These are phyloP conservation scores for Cryptosula pallasiana DNA, from an alignment of 2,888 invertebrate genomes.

Conservation along the genomic window DNA sequence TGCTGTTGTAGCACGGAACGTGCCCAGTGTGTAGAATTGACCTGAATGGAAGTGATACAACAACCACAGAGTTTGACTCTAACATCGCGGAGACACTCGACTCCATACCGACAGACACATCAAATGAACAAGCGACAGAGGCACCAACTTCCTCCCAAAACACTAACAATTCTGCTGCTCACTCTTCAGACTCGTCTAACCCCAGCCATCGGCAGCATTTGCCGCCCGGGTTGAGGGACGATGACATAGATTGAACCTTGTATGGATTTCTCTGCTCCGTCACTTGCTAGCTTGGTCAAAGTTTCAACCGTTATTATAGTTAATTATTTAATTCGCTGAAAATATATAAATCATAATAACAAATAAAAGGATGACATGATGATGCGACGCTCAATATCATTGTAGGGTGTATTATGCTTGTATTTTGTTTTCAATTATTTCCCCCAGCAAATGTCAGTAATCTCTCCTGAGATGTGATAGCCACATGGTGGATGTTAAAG, in stretches of 20 bases:
- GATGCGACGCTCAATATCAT: no score
- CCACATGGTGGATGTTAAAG: no score
- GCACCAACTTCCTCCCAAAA: background rate
- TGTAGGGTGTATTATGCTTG: no score
- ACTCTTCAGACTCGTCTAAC: background rate
- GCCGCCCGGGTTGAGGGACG: background rate
- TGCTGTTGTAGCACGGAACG: constrained; percentile 75
- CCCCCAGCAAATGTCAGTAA: no score
- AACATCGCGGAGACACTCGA: constrained; percentile 19
- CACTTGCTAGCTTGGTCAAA: no score
- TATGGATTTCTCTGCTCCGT: no score
- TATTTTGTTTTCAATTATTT: no score
- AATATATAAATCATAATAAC: no score
- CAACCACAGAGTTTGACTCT: constrained; percentile 31
- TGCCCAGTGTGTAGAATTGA: constrained; percentile 89
- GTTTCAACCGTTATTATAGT: no score
- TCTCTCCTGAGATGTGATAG: no score
- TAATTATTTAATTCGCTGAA: no score
- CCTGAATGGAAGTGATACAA: constrained; percentile 57
- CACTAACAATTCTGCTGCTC: background rate
- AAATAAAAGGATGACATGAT: no score
- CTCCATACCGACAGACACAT: background rate
- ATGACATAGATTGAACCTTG: constrained; percentile 15
- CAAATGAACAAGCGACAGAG: background rate
- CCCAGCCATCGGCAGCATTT: background rate